Percentiles rank a stretch among this genome's conserved stretches.
Evolutionary conservation across 2,888 invertebrate genomes (phyloP).

Genomic region (Epicampocera succincta): DNA sequence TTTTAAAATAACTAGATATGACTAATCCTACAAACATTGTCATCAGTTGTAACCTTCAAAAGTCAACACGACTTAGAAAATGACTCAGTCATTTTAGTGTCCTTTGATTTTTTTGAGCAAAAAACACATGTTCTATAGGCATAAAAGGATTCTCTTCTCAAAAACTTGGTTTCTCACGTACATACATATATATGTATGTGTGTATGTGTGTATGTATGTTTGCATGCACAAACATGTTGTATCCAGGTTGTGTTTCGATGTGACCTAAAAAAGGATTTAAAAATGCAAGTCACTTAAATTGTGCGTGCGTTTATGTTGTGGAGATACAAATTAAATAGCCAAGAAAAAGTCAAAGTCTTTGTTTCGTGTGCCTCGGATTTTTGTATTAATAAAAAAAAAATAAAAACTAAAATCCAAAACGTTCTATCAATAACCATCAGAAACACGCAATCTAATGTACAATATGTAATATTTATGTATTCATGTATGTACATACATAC

Average conservation of each 20-base stretch:
- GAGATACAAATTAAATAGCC: neutral
- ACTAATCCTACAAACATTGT: neutral
- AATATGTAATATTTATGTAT: constrained; percentile 24
- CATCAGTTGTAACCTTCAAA: constrained; percentile 24
- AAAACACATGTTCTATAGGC: constrained; percentile 41
- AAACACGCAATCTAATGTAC: constrained; percentile 59
- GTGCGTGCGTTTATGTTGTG: constrained; percentile 7
- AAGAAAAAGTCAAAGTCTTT: constrained; percentile 54
- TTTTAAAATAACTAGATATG: no score
- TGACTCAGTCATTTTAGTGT: constrained; percentile 35
- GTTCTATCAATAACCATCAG: constrained; percentile 45
- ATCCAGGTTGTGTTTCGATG: no score
- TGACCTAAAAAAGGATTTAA: constrained; percentile 3
- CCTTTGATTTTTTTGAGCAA: constrained; percentile 10
- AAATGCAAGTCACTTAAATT: constrained; percentile 38
- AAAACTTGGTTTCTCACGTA: neutral
- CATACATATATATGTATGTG: neutral
- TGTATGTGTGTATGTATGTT: no score
- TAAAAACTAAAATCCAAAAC: neutral
- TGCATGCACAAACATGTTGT: no score
- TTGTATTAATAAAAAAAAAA: constrained; percentile 15
- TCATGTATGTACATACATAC: neutral
- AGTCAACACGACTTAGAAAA: constrained; percentile 10
- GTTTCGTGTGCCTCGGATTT: neutral
- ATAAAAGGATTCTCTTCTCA: constrained; percentile 46